Evolutionary conservation across 2,888 invertebrate genomes (phyloP).

Genomic region (Colletes collaris): DNA sequence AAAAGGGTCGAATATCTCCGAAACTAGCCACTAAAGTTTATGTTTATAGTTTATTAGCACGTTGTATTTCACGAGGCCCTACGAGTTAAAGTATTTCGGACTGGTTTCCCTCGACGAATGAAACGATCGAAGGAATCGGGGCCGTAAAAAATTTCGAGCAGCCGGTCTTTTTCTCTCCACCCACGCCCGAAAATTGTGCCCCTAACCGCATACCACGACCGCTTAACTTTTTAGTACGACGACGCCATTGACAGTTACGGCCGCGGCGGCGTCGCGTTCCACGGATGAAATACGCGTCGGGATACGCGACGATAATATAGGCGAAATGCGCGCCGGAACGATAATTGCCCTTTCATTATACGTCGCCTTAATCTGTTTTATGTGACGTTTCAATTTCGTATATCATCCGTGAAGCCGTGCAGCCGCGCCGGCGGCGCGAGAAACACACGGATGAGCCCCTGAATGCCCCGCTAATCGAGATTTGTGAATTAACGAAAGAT

Average conservation of each 20-base stretch:
- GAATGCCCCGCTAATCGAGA: slow-evolving; percentile 42
- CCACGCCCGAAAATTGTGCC: slow-evolving; percentile 25
- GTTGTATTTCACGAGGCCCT: too few relatives aligned
- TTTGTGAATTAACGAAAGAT: slow-evolving; percentile 44
- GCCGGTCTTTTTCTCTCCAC: slow-evolving; percentile 17
- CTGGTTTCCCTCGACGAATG: slow-evolving; percentile 23
- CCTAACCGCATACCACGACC: slow-evolving; percentile 33
- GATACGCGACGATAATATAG: slow-evolving; percentile 33
- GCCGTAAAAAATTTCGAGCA: slow-evolving; percentile 25
- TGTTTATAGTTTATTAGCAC: too few relatives aligned
- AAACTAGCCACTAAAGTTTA: neutral
- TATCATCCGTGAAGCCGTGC: slow-evolving; percentile 32
- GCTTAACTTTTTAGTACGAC: slow-evolving; percentile 43
- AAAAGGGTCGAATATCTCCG: neutral
- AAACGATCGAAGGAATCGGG: slow-evolving; percentile 17
- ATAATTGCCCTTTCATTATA: slow-evolving; percentile 60
- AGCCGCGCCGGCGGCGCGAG: neutral
- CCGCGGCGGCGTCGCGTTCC: slow-evolving; percentile 2
- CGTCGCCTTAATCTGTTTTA: slow-evolving; percentile 52
- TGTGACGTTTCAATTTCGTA: slow-evolving; percentile 62
- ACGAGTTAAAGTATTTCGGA: slow-evolving; percentile 8
- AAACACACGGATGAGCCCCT: neutral
- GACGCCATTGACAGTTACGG: slow-evolving; percentile 38
- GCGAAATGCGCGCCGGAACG: slow-evolving; percentile 18
- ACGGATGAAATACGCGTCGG: slow-evolving; percentile 7